phyloP scores from a whole-genome alignment of 2,113 vertebrate species.

The Pterocles gutturalis region DNA sequence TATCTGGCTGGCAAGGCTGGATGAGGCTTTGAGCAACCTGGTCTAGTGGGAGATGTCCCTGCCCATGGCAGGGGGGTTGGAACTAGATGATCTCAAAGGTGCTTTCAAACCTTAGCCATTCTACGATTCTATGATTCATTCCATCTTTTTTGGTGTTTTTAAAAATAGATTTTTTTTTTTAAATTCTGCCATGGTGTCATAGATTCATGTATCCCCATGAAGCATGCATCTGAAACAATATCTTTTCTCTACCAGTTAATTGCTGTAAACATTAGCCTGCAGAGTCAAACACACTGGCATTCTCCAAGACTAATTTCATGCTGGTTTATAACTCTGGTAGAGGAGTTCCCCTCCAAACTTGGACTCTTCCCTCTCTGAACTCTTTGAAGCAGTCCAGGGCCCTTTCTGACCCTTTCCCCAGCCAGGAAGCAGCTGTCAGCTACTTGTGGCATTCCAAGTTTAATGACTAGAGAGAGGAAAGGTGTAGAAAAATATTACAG shows the following conservation, averaged over 20 bases:
- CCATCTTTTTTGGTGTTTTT: background rate
- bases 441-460: background rate
- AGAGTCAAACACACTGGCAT: background rate
- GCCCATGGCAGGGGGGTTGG: no score
- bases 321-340: background rate
- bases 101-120: no score
- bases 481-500: background rate
- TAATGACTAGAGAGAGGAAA: background rate
- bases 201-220: background rate
- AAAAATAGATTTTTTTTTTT: background rate
- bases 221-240: background rate
- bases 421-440: background rate
- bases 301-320: background rate
- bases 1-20: background rate
- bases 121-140: no score
- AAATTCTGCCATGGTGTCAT: background rate
- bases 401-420: background rate
- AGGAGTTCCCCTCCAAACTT: background rate
- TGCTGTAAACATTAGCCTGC: background rate
- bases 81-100: no score
- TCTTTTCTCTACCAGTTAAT: background rate
- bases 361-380: background rate
- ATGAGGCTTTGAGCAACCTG: no score
- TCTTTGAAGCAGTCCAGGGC: background rate
- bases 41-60: no score